Base-by-base conservation (phyloP, 2,113 vertebrate species). In the Pterophyllum scalare region DNA sequence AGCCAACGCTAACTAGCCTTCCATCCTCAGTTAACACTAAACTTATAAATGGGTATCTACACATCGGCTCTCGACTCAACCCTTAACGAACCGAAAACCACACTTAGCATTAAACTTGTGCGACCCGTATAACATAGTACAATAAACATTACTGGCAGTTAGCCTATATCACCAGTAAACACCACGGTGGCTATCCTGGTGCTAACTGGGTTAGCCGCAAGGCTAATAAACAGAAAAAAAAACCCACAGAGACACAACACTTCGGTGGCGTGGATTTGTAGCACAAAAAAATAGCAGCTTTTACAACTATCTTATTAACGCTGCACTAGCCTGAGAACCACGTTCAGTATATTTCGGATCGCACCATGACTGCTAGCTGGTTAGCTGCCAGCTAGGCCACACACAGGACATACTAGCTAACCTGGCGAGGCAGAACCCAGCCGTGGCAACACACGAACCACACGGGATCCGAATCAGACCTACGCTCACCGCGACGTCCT, bases 371-470 rank as follows among this genome's bases (percentile, higher is more conserved):
- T 52, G 90, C 85, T 93, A 92, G 76, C 90, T 88, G 87, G 89
- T 94, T 94, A 92, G 94, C 93, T 86, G 88, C 85, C 85, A 90
- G 93, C 93, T 94, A 95, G 93, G 93, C 93, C 94, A 93, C 88
- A 86, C 89, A 93, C 92, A 90, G 93, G 92, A 93, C 94, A 89
- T 75, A 84, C 61, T 52, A 92, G 94, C 92, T 91, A 93, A 94
- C 93, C 95, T 94, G 93, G 90, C 90, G 92, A 95, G 92, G 92
- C 94, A 96, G 96, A 96, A 96, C 95, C 93, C 94, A 90, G 92
- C 92, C 94, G 90, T 86, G 86, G 93, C 86, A 88, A 91, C 93
- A 91, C 88, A 92, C 91, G 95, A 95, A 95, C 94, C 94, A 88
- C 89, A 90, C 90, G 89, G 92, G 92, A 95, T 95, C 93, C 90